A percentile compares a stretch with the other conserved stretches of the same genome.
Evolutionary conservation across 2,888 invertebrate genomes (phyloP).

Genomic region (Stegana nigrithorax): DNA sequence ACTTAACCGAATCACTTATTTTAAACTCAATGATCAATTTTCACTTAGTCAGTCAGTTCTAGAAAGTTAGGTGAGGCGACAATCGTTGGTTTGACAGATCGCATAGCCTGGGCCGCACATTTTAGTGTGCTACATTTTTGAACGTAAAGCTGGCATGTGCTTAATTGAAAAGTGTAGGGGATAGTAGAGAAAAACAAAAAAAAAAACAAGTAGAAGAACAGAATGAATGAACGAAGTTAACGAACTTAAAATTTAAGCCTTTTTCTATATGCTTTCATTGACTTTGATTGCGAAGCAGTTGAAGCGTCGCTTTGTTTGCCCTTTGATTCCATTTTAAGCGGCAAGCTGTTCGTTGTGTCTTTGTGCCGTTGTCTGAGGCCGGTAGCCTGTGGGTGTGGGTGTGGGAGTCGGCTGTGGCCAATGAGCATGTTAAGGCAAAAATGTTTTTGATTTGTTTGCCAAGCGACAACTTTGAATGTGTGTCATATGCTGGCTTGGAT

Average conservation of each 20-base stretch:
- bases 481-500: neutral
- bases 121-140: no score
- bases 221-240: no score
- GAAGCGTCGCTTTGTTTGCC: neutral
- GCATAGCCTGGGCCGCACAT: no score
- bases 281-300: neutral
- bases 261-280: neutral
- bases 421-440: neutral
- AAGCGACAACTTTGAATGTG: neutral
- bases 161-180: neutral
- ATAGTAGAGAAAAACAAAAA: neutral
- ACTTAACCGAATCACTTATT: no score
- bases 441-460: slow-evolving; percentile 2
- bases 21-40: no score
- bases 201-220: neutral
- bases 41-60: no score
- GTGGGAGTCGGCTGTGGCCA: neutral
- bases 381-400: no score
- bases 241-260: neutral
- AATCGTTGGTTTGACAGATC: no score
- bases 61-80: no score
- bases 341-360: no score
- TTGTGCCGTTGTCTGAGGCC: no score
- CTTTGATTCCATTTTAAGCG: neutral
- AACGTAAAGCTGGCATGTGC: no score